Evolutionary conservation across 2,113 vertebrate genomes (phyloP), one percentile per base, ranked within the genome.

Genomic region (Serinus canaria): DNA sequence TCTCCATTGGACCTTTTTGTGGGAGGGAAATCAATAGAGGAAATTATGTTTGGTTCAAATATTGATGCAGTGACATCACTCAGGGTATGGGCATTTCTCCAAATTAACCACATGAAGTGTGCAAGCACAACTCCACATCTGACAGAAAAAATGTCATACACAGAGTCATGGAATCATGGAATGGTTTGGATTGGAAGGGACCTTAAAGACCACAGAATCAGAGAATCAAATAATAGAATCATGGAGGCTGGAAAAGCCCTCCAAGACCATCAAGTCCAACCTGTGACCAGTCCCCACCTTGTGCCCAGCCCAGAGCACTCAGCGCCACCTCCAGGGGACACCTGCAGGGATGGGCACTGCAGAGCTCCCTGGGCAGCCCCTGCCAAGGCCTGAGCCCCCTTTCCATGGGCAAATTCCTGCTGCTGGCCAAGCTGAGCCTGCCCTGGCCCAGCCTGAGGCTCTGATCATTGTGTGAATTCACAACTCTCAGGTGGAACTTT

Each of bases 261-360:
- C 15, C 50, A 6, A 85, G 82, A 1, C 28, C 59, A 47, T 0
- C 1, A 0, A 64, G 41, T 1, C 3, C 69, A 1, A 63, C 5
- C 81, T 55, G 39, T 41, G 35, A 14, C 53, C 43, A 0, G 3
- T 35, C 4, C 5, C 47, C 69, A 55, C 59, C 59, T 19, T 74
- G 69, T 47, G 9, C 58, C 69, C 70, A 62, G 46, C 46, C 30
- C 47, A 62, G 67, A 72, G 80, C 80, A 1, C 82, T 74, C 6
- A 74, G 69, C 47, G 81, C 81, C 81, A 73, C 58, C 3, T 35
- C 13, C 81, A 83, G 81, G 3, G 11, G 25, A 3, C 47, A 44
- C 81, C 81, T 27, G 4, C 81, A 83, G 81, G 68, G 27, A 8
- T 63, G 81, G 81, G 47, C 15, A 83, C 67, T 72, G 2, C 80